Base-by-base conservation (phyloP, 64 coral and sea anemone genomes). In the Pocillopora damicornis region DNA sequence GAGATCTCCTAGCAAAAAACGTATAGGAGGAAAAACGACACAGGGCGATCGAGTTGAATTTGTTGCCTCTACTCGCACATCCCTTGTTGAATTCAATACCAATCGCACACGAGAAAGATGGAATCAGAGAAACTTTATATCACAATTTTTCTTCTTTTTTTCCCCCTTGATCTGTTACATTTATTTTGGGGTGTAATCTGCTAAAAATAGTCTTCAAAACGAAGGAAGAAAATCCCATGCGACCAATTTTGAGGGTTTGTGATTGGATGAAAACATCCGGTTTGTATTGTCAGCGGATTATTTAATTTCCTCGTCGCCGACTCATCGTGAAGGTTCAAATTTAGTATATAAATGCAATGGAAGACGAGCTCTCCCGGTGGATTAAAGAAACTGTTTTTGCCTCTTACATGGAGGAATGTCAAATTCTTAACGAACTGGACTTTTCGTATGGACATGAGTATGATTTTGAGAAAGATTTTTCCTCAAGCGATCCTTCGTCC, bases 341-440 rank as follows among this genome's bases (percentile, higher is more conserved):
- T 18, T 10, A 69, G 10, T 7, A 66, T 17, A 18, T 22, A 15
- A 15, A 61, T 60, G 37, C 22, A 20, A 68, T 57, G 63, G 68
- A 86, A 23, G 37, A 87, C 38, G 76, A 79, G 9, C 86, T 91
- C 60, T 60, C 61, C 57, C 77, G 61, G 59, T 91, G 73, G 90
- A 86, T 91, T 73, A 74, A 91, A 87, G 85, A 91, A 79, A 59
- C 76, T 11, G 35, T 91, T 15, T 65, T 79, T 63, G 75, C 90
- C 45, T 86, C 62, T 12, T 81, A 91, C 75, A 57, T 77, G 76
- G 85, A 87, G 73, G 90, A 91, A 80, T 87, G 72, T 36, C 64
- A 72, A 79, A 86, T 91, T 60, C 74, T 91, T 13, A 91, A 91
- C 66, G 61, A 76, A 20, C 38, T 91, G 35, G 90, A 91, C 73